Evolutionary conservation across 2,888 invertebrate genomes (phyloP).

Genomic region (Phyto melanocephala): DNA sequence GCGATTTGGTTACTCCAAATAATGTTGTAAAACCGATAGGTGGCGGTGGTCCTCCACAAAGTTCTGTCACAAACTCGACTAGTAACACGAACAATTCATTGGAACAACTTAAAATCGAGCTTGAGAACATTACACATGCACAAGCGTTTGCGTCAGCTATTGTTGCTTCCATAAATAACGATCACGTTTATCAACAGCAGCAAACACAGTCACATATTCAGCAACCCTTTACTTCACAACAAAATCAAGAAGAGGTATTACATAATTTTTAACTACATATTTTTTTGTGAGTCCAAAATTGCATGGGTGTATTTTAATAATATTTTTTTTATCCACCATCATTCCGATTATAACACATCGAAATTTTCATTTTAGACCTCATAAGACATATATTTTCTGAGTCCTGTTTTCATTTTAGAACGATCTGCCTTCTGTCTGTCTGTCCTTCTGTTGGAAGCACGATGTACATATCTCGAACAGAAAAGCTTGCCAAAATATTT

Average conservation of each 20-base stretch:
- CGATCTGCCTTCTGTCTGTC: too few relatives aligned
- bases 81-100: conserved; percentile 79
- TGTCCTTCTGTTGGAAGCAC: too few relatives aligned
- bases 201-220: conserved; percentile 45
- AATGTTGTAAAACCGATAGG: background rate
- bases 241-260: conserved; percentile 65
- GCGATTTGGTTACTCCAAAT: background rate
- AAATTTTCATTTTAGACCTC: too few relatives aligned
- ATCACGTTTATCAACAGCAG: conserved; percentile 62
- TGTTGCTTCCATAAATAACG: conserved; percentile 70
- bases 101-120: conserved; percentile 81
- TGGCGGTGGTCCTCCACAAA: background rate
- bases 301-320: background rate
- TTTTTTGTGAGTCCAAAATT: too few relatives aligned
- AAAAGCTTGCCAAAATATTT: too few relatives aligned
- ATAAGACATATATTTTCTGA: too few relatives aligned
- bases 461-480: too few relatives aligned
- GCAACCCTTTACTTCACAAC: conserved; percentile 47
- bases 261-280: background rate
- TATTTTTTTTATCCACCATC: too few relatives aligned
- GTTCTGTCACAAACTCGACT: conserved; percentile 37
- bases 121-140: conserved; percentile 81
- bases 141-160: conserved; percentile 77
- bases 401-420: too few relatives aligned
- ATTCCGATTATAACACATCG: too few relatives aligned